Evolutionary conservation across 2,797 vertebrate genomes (phyloP).

Genomic region (Centroberyx gerrardi): DNA sequence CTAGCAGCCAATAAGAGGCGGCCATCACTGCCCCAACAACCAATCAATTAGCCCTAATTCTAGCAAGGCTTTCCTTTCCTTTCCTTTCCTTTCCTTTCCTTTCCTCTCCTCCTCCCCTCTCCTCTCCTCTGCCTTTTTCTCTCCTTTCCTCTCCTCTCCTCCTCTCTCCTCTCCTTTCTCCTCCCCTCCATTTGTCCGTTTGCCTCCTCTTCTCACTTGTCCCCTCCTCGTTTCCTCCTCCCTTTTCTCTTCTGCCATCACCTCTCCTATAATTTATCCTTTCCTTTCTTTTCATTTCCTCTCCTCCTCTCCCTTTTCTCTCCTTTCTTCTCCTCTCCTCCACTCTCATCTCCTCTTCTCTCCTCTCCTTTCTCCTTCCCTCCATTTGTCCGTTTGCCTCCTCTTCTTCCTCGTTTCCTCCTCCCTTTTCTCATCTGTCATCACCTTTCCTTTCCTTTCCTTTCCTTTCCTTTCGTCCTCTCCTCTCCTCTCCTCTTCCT

Average conservation of each 20-base stretch:
- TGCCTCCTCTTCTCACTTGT: background rate
- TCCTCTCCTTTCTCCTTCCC: background rate
- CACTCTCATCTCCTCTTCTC: background rate
- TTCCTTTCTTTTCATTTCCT: too few relatives aligned
- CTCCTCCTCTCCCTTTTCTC: too few relatives aligned
- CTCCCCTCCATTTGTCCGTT: background rate
- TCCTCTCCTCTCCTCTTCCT: background rate
- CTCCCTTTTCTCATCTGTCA: background rate
- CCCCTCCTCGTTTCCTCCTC: background rate
- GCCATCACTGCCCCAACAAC: conserved; percentile 89
- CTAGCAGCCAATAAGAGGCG: conserved; percentile 93
- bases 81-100: background rate
- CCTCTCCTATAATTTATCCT: background rate
- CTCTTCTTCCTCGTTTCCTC: background rate
- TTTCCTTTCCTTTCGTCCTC: background rate
- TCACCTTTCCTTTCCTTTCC: background rate
- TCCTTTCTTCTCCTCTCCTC: background rate
- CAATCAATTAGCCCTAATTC: conserved; percentile 97
- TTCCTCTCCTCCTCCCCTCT: background rate
- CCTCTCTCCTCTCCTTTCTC: background rate
- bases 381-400: background rate
- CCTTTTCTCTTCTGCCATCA: background rate
- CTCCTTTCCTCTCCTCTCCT: background rate
- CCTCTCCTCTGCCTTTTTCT: background rate
- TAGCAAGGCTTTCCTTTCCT: conserved; percentile 77